phyloP scores from a whole-genome alignment of 1,140 invertebrate genomes.

The Cherax destructor region DNA sequence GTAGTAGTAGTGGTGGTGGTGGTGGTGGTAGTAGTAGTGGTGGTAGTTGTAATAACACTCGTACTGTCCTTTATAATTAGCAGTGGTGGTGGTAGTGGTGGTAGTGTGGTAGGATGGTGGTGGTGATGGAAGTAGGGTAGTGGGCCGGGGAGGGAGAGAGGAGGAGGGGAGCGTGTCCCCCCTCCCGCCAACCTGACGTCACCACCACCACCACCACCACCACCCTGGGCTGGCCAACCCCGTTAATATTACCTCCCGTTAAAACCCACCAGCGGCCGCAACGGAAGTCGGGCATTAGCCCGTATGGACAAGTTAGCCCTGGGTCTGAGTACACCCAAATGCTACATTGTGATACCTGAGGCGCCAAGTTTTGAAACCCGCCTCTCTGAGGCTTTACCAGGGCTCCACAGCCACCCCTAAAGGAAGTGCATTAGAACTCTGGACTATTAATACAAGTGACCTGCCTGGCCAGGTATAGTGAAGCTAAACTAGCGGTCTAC shows the following conservation, averaged over 20 bases:
- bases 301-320: conserved; percentile 25
- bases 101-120: too few relatives aligned
- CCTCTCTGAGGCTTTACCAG: background rate
- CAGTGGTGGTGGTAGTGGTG: too few relatives aligned
- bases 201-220: background rate
- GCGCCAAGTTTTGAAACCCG: conserved; percentile 6
- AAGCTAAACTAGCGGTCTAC: background rate
- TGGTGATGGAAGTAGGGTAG: too few relatives aligned
- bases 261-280: conserved; percentile 12
- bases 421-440: conserved; percentile 48
- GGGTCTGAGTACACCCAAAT: conserved; percentile 12
- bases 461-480: background rate
- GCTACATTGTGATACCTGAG: conserved; percentile 22
- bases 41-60: too few relatives aligned
- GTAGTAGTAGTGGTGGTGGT: too few relatives aligned
- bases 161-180: background rate
- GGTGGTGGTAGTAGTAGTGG: too few relatives aligned
- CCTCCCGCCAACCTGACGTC: conserved; percentile 19
- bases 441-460: conserved; percentile 36
- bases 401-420: too few relatives aligned
- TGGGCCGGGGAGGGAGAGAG: too few relatives aligned
- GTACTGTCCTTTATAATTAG: too few relatives aligned
- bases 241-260: conserved; percentile 5
- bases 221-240: background rate
- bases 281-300: conserved; percentile 38